These are phyloP conservation scores for Amphipoea lucens DNA, from an alignment of 2,888 invertebrate species.

Conservation along the genomic window DNA sequence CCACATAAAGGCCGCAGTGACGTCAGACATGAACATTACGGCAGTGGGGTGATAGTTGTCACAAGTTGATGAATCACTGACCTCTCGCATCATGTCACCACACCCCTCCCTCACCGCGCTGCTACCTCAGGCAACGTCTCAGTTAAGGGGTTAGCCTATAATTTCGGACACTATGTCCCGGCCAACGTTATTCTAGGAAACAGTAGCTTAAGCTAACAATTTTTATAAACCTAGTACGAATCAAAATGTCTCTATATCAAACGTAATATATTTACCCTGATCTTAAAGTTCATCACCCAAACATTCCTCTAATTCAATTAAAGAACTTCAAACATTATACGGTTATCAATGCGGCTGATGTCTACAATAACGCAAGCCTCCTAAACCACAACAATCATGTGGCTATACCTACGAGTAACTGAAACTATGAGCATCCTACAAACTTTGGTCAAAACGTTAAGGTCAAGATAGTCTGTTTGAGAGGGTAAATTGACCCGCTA, in stretches of 20 bases:
- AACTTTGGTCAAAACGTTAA: slow-evolving; percentile 30
- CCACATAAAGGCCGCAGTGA: no score
- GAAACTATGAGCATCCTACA: slow-evolving; percentile 26
- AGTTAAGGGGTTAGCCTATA: no score
- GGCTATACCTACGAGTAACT: background rate
- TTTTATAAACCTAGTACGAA: background rate
- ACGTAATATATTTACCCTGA: background rate
- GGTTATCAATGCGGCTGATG: slow-evolving; percentile 24
- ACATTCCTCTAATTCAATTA: slow-evolving; percentile 36
- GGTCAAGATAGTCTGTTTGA: slow-evolving; percentile 42
- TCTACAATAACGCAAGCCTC: background rate
- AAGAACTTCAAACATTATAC: slow-evolving; percentile 21
- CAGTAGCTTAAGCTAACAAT: background rate
- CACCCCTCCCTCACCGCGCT: no score
- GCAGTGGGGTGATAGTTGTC: no score
- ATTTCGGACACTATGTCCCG: no score
- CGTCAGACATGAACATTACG: no score
- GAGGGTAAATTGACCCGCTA: slow-evolving; percentile 45
- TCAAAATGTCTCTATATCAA: background rate
- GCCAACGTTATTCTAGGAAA: background rate
- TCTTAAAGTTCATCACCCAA: slow-evolving; percentile 9
- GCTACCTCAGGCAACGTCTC: no score
- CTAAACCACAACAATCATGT: slow-evolving; percentile 13
- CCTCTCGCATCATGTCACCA: no score
- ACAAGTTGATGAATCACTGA: no score